Evolutionary conservation across 2,888 invertebrate species (phyloP).

Genomic region (Drosophila nigricruria): DNA sequence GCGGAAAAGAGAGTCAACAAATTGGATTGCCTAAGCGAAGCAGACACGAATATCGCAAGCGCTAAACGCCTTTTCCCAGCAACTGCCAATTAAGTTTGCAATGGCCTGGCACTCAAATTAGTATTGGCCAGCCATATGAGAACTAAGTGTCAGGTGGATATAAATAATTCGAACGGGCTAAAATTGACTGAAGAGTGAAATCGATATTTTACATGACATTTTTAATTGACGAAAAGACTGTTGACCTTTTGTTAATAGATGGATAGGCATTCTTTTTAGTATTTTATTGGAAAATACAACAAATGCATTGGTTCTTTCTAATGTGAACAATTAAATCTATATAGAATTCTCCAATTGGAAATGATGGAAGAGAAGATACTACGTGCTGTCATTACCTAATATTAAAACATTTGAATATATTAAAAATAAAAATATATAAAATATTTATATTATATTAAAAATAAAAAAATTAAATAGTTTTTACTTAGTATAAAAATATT

Average conservation of each 20-base stretch:
- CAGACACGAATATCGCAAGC: constrained; percentile 48
- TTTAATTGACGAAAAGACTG: neutral
- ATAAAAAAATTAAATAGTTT: no score
- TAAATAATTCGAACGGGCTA: constrained; percentile 1
- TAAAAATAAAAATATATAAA: no score
- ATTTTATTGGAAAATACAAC: neutral
- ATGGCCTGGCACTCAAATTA: constrained; percentile 6
- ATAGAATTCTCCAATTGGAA: neutral
- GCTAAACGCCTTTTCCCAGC: constrained; percentile 34
- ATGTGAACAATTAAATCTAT: neutral
- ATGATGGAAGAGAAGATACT: neutral
- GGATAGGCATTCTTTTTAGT: neutral
- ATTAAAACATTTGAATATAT: no score
- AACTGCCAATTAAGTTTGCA: constrained; percentile 9
- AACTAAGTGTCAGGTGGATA: neutral
- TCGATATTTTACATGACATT: neutral
- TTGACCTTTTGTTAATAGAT: neutral
- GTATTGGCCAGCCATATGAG: constrained; percentile 2
- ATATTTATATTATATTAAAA: no score
- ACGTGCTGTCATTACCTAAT: neutral
- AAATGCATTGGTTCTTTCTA: neutral
- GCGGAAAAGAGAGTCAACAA: constrained; percentile 11
- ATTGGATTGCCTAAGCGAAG: constrained; percentile 38
- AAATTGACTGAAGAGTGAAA: neutral
- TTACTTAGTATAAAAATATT: no score